Evolutionary conservation across 1,140 invertebrate genomes (phyloP).

Genomic region (Neodiprion fabricii): DNA sequence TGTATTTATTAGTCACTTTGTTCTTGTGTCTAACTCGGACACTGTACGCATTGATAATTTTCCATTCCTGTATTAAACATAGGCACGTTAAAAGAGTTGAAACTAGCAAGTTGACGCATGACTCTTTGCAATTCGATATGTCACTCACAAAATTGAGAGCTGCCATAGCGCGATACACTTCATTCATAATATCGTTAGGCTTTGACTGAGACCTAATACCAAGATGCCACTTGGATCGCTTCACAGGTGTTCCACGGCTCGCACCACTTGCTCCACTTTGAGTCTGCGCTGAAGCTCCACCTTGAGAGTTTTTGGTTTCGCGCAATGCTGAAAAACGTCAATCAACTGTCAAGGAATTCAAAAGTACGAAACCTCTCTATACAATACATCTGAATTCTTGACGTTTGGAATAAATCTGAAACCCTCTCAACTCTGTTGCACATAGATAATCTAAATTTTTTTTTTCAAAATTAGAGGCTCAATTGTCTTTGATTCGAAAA

Average conservation of each 20-base stretch:
- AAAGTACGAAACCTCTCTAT: no score
- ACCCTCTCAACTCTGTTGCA: no score
- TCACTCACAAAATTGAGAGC: conserved; percentile 87
- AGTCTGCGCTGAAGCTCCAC: conserved; percentile 36
- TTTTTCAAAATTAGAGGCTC: no score
- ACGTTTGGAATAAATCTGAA: no score
- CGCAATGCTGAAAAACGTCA: conserved; percentile 46
- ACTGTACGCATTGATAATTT: conserved; percentile 96
- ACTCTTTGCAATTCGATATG: not conserved
- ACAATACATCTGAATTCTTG: no score
- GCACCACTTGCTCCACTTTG: conserved; percentile 38
- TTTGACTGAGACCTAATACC: conserved; percentile 98
- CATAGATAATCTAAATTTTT: no score
- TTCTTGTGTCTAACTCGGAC: conserved; percentile 90
- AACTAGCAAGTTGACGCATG: not conserved
- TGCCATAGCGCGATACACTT: conserved; percentile 99
- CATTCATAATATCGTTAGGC: conserved; percentile 99
- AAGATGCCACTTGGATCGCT: conserved; percentile 98
- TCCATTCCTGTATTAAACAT: conserved; percentile 81
- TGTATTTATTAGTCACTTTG: conserved; percentile 79
- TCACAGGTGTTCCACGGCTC: conserved; percentile 74
- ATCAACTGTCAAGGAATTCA: not conserved
- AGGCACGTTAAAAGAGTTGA: not conserved
- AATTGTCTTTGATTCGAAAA: no score
- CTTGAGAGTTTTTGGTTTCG: conserved; percentile 50